Evolutionary conservation across 2,797 vertebrate genomes (phyloP).

Genomic region (Oreortyx pictus): DNA sequence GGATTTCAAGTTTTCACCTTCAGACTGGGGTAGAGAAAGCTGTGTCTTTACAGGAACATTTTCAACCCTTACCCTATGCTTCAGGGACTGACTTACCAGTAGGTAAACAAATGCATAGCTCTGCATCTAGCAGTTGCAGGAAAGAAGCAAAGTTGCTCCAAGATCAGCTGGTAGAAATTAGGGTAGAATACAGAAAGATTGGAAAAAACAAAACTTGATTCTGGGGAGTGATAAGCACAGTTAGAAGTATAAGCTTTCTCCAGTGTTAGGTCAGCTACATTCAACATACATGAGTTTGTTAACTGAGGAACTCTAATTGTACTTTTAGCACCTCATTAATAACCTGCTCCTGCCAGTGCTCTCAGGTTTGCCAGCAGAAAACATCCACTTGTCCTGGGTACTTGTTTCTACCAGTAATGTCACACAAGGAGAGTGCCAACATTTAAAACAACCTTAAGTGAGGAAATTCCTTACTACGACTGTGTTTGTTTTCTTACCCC

Average conservation of each 20-base stretch:
- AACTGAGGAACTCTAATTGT: neutral
- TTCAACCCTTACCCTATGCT: neutral
- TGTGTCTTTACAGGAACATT: neutral
- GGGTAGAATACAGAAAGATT: neutral
- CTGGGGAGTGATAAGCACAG: neutral
- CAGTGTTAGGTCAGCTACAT: neutral
- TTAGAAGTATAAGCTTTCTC: neutral
- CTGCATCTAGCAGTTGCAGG: neutral
- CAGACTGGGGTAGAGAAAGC: neutral
- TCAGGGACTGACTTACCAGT: neutral
- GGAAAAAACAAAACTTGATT: neutral
- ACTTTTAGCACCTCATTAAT: constrained; percentile 5
- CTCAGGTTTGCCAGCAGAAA: neutral
- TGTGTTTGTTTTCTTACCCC: neutral
- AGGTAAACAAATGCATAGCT: neutral
- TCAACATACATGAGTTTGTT: neutral
- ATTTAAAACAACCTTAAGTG: neutral
- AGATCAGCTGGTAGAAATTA: neutral
- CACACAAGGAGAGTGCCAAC: neutral
- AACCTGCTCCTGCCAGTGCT: neutral
- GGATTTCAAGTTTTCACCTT: neutral
- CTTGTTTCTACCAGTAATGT: neutral
- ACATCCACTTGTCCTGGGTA: neutral
- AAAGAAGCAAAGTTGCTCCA: neutral
- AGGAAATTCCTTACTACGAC: neutral